Conservation (phyloP, 1,140 invertebrate species). For the Heterodera carotae region DNA sequence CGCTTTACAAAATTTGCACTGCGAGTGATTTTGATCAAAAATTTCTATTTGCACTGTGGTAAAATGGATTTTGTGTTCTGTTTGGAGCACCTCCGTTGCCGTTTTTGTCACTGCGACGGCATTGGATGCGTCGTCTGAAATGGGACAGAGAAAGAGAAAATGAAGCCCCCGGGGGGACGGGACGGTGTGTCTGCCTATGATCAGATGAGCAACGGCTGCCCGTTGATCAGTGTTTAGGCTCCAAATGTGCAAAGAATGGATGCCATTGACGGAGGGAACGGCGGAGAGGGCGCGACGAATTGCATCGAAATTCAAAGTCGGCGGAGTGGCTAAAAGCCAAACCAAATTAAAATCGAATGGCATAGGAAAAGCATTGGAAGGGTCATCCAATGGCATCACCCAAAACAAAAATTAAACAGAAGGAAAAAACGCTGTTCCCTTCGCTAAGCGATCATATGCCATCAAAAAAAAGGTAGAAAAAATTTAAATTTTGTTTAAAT, state of each 20-base stretch:
- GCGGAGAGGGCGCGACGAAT: constrained; percentile 10
- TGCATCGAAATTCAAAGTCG: background rate
- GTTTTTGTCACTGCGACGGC: constrained; percentile 20
- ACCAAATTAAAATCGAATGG: constrained; percentile 18
- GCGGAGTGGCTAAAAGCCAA: constrained; percentile 19
- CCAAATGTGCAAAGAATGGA: constrained; percentile 95
- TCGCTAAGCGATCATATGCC: too few relatives aligned
- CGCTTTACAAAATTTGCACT: background rate
- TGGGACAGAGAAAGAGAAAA: too few relatives aligned
- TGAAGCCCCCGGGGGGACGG: too few relatives aligned
- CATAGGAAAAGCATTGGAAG: too few relatives aligned
- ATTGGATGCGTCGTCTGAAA: constrained; percentile 30
- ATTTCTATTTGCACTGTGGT: constrained; percentile 31
- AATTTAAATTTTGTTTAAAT: too few relatives aligned
- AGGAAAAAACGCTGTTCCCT: too few relatives aligned
- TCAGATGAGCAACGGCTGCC: constrained; percentile 52
- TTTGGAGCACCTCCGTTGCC: constrained; percentile 15
- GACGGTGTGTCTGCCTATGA: too few relatives aligned
- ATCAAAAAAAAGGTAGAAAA: too few relatives aligned
- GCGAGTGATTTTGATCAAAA: background rate
- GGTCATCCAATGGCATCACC: too few relatives aligned
- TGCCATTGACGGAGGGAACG: constrained; percentile 83
- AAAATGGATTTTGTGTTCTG: constrained; percentile 15
- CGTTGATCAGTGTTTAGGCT: constrained; percentile 87
- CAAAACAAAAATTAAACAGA: too few relatives aligned